phyloP scores from a whole-genome alignment of 2,797 vertebrate genomes.

The Enteromius viviparus region DNA sequence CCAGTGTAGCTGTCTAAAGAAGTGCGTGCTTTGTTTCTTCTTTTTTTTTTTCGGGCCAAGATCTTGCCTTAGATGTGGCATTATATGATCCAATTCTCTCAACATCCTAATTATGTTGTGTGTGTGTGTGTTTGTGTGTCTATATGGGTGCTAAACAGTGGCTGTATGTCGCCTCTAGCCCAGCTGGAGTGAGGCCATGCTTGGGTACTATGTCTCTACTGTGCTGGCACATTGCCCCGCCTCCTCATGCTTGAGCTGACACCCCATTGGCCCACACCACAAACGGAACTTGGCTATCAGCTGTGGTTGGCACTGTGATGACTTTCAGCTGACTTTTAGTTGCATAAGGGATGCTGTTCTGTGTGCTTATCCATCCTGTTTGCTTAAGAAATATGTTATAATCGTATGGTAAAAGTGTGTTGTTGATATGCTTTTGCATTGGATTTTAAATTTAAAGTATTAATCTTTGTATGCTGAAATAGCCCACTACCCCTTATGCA shows the following conservation, averaged over 20 bases:
- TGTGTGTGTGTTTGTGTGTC: slow-evolving; percentile 43
- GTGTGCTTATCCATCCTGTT: slow-evolving; percentile 6
- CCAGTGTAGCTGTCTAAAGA: slow-evolving; percentile 75
- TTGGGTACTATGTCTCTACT: slow-evolving; percentile 53
- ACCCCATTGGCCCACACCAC: slow-evolving; percentile 44
- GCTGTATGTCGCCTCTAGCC: slow-evolving; percentile 74
- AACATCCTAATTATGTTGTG: slow-evolving; percentile 73
- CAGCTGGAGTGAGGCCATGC: slow-evolving; percentile 76
- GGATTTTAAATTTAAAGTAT: background rate
- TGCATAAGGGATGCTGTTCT: slow-evolving; percentile 35
- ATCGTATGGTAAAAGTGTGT: background rate
- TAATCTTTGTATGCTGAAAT: background rate
- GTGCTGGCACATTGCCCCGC: slow-evolving; percentile 55
- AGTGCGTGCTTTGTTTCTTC: slow-evolving; percentile 72
- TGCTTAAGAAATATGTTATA: background rate
- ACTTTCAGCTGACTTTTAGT: slow-evolving; percentile 26
- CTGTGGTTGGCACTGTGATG: slow-evolving; percentile 46
- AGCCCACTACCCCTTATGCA: background rate
- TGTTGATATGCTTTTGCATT: background rate
- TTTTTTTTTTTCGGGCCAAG: slow-evolving; percentile 73
- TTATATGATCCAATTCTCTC: slow-evolving; percentile 74
- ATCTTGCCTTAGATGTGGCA: slow-evolving; percentile 76
- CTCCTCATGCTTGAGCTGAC: slow-evolving; percentile 56
- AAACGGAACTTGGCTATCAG: slow-evolving; percentile 47
- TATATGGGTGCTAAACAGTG: slow-evolving; percentile 69